phyloP scores from a whole-genome alignment of 2,113 vertebrate species.

The Collichthys lucidus region DNA sequence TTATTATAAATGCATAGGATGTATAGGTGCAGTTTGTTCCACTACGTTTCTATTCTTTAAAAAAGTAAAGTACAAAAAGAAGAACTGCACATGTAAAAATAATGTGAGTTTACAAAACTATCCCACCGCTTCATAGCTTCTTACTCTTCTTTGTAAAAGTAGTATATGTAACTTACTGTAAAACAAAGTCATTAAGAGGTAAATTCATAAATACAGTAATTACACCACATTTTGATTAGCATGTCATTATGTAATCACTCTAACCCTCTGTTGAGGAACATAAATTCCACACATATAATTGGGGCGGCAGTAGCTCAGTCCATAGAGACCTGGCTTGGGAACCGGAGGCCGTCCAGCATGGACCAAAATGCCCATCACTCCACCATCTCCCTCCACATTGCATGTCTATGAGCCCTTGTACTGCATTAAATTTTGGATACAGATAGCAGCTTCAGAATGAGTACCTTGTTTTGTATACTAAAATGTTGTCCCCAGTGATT shows the following conservation, averaged over 20 bases:
- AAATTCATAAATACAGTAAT: slow-evolving; percentile 52
- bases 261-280: slow-evolving; percentile 28
- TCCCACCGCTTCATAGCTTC: not conserved
- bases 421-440: not conserved
- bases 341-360: no score
- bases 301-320: no score
- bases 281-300: slow-evolving; percentile 22
- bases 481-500: slow-evolving; percentile 1
- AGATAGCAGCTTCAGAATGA: slow-evolving; percentile 10
- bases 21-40: no score
- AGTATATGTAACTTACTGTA: slow-evolving; percentile 24
- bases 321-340: no score
- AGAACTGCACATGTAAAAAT: not conserved
- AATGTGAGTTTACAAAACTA: slow-evolving; percentile 7
- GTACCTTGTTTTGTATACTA: not conserved
- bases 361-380: no score
- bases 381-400: no score
- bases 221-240: slow-evolving; percentile 63
- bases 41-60: no score
- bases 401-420: no score
- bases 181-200: slow-evolving; percentile 35
- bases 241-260: slow-evolving; percentile 61
- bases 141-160: slow-evolving; percentile 7
- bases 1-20: no score
- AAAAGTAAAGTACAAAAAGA: no score